These are phyloP conservation scores for Petromus typicus DNA, from an alignment of 2,113 vertebrate species.

Conservation along the genomic window DNA sequence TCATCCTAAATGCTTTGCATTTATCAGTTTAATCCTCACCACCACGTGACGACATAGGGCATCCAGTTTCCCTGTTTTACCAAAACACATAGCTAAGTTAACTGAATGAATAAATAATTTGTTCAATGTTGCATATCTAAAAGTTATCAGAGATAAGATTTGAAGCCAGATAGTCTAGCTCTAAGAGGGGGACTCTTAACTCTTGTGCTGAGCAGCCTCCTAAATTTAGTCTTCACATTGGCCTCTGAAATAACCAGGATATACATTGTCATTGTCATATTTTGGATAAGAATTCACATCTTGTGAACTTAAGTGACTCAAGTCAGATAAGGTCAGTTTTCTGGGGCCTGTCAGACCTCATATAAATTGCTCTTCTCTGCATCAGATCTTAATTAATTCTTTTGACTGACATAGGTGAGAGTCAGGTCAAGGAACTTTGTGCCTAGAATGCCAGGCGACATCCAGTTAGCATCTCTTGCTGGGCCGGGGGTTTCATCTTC, in stretches of 20 bases:
- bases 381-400: neutral
- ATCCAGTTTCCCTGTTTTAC: neutral
- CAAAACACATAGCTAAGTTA: neutral
- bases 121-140: neutral
- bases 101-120: neutral
- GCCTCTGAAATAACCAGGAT: neutral
- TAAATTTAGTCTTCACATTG: neutral
- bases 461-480: neutral
- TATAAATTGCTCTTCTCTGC: neutral
- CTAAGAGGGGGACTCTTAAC: neutral
- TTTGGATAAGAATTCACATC: neutral
- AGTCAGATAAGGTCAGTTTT: neutral
- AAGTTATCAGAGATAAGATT: neutral
- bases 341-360: neutral
- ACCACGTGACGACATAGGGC: neutral
- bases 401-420: neutral
- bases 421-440: neutral
- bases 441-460: neutral
- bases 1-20: neutral
- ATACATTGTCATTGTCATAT: neutral
- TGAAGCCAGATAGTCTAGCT: neutral
- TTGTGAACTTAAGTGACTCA: slow-evolving; percentile 2
- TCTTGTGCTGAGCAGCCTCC: neutral
- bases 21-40: neutral
- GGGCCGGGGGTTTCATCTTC: neutral